Evolutionary conservation across 2,888 invertebrate species (phyloP), one percentile per base, ranked within the genome.

Genomic region (Aromia moschata): DNA sequence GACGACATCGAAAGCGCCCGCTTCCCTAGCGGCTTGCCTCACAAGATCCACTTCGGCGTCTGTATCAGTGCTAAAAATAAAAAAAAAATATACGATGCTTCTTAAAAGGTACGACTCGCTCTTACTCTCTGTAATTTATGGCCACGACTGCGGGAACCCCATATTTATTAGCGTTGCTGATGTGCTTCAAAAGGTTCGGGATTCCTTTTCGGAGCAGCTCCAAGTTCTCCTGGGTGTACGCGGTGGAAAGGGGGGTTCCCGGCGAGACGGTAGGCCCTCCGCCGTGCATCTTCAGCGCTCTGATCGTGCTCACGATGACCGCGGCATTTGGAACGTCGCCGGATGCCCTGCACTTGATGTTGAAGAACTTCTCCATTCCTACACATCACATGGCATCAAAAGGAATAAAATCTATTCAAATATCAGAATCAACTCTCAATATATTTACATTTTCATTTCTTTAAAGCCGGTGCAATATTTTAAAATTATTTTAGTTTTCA

Each of bases 211-310:
- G 84, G 9, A 99, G 81, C 52, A 98, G 83, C 49, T 92, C 91
- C 59, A 98, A 77, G 78, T 98, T 96, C 81, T 94, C 93, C 85
- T 93, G 85, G 0, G 87, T 83, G 75, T 99, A 99, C 70, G 91
- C 94, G 37, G 88, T 85, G 62, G 93, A 88, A 0, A 98, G 83
- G 0, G 94, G 92, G n/a, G 88, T 81, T 1, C 96, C 96, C 1
- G 94, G 88, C 0, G 88, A 86, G 7, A 98, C 96, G 0, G 90
- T 77, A 0, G 97, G 96, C 0, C 98, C 99, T 43, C 98, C 98
- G 18, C 99, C 99, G 81, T 99, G 99, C 96, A 98, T 96, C 84
- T 99, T 99, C 53, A 99, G 85, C 12, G 99, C 98, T 62, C 98
- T 85, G 14, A 98, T 87, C 0, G 98, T 97, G 0, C 93, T 87